phyloP scores from a whole-genome alignment of 1,140 invertebrate species.

The Drosophila sulfurigaster region DNA sequence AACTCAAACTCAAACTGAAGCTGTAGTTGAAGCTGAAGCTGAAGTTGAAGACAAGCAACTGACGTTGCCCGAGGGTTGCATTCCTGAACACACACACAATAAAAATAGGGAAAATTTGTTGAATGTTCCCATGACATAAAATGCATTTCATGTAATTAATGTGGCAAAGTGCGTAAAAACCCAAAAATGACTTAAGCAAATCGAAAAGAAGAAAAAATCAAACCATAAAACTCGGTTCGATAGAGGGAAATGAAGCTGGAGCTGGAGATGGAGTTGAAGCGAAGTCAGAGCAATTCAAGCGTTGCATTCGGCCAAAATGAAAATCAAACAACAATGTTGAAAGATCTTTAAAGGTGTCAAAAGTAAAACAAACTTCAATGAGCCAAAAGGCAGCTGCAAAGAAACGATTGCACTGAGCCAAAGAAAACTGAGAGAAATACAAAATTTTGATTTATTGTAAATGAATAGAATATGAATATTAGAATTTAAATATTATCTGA shows the following conservation, averaged over 20 bases:
- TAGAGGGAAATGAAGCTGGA: neutral
- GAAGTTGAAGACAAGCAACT: slow-evolving; percentile 24
- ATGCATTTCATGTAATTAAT: slow-evolving; percentile 78
- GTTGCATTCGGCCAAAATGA: slow-evolving; percentile 54
- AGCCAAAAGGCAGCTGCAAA: slow-evolving; percentile 18
- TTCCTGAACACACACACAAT: slow-evolving; percentile 32
- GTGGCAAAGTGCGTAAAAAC: slow-evolving; percentile 61
- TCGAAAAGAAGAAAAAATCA: slow-evolving; percentile 29
- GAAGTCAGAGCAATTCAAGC: slow-evolving; percentile 54
- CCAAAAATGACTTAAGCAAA: slow-evolving; percentile 76
- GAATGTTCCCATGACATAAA: slow-evolving; percentile 72
- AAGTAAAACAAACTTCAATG: slow-evolving; percentile 68
- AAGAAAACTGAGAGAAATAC: neutral
- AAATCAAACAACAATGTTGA: slow-evolving; percentile 62
- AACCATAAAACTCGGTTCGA: slow-evolving; percentile 15
- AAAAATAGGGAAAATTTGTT: slow-evolving; percentile 25
- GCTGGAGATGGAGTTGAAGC: slow-evolving; percentile 10
- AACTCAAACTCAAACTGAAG: slow-evolving; percentile 35
- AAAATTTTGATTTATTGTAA: neutral
- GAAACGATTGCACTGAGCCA: slow-evolving; percentile 6
- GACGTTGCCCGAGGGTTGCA: slow-evolving; percentile 59
- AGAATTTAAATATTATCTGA: too few relatives aligned
- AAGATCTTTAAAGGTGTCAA: slow-evolving; percentile 68
- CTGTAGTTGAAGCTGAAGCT: slow-evolving; percentile 21
- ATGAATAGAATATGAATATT: too few relatives aligned